These are phyloP conservation scores for Vulpes vulpes DNA, from an alignment of 2,113 vertebrate genomes.

Conservation along the genomic window DNA sequence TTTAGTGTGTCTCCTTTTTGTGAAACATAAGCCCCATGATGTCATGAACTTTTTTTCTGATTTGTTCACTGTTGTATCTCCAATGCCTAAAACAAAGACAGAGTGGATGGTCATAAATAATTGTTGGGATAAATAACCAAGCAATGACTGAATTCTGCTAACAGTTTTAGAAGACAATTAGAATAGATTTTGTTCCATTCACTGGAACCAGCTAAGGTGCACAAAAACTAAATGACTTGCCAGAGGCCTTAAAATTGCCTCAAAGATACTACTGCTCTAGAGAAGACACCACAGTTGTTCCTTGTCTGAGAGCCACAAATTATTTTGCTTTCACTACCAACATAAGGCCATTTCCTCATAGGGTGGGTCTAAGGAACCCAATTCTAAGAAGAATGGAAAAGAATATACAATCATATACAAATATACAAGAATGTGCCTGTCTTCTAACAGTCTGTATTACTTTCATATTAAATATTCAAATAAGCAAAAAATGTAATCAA, in stretches of 20 bases:
- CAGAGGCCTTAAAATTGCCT: neutral
- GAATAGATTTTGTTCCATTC: neutral
- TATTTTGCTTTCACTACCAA: neutral
- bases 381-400: neutral
- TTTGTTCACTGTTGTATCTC: neutral
- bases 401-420: neutral
- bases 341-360: neutral
- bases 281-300: neutral
- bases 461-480: neutral
- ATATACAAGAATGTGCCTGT: neutral
- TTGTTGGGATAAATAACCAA: neutral
- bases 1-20: neutral
- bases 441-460: neutral
- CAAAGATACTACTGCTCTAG: neutral
- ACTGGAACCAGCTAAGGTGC: neutral
- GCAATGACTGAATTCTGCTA: neutral
- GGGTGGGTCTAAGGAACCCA: neutral
- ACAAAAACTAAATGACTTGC: neutral
- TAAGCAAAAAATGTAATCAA: neutral
- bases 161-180: neutral
- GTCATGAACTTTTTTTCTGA: neutral
- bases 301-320: neutral
- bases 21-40: neutral
- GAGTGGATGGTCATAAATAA: neutral
- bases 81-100: neutral